These are phyloP conservation scores for Orthosia cruda DNA, from an alignment of 2,888 invertebrate species.

Conservation along the genomic window DNA sequence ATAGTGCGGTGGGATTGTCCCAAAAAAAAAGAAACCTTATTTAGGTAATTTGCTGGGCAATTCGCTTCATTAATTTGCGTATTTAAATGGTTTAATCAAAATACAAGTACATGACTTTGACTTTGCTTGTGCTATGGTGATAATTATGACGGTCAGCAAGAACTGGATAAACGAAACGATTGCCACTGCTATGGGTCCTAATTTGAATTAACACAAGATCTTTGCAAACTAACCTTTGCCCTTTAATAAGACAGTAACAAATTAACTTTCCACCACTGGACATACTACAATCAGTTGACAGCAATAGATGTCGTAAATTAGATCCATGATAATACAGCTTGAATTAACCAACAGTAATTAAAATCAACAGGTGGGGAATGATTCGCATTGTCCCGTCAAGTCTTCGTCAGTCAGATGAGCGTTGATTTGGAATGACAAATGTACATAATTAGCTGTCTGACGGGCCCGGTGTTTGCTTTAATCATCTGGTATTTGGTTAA, in stretches of 20 bases:
- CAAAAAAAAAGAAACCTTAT: too few relatives aligned
- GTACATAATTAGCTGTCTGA: constrained; percentile 50
- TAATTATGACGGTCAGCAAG: too few relatives aligned
- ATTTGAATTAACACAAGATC: background rate
- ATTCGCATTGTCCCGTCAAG: constrained; percentile 20
- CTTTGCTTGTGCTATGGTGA: too few relatives aligned
- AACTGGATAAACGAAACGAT: too few relatives aligned
- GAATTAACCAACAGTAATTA: constrained; percentile 48
- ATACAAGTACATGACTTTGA: too few relatives aligned
- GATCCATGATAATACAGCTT: constrained; percentile 24
- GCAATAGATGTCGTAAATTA: constrained; percentile 29
- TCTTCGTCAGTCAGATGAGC: constrained; percentile 11
- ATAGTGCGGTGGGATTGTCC: too few relatives aligned
- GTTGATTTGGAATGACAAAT: constrained; percentile 59
- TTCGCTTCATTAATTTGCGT: too few relatives aligned
- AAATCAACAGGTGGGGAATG: constrained; percentile 53
- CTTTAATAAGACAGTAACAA: constrained; percentile 1
- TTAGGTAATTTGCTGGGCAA: too few relatives aligned
- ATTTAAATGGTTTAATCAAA: too few relatives aligned
- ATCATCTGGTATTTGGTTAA: constrained; percentile 46
- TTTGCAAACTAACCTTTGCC: background rate
- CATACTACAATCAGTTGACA: constrained; percentile 22
- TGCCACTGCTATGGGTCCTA: background rate
- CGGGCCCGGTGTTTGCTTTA: constrained; percentile 39
- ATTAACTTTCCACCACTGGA: background rate